phyloP scores from a whole-genome alignment of 2,888 invertebrate species.

The Patella depressa region DNA sequence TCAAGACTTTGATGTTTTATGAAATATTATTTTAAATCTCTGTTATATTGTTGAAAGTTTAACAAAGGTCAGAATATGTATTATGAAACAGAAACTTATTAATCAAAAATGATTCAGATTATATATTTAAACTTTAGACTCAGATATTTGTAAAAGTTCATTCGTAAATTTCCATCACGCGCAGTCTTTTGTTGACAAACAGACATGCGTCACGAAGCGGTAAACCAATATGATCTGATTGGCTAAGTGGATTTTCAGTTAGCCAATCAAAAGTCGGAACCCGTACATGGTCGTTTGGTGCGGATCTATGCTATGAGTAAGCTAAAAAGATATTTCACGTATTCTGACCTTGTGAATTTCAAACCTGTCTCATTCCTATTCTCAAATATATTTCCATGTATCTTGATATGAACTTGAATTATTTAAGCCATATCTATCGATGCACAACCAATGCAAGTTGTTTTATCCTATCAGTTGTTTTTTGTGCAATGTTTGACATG shows the following conservation, averaged over 20 bases:
- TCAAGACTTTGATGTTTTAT: too few relatives aligned
- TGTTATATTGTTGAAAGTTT: too few relatives aligned
- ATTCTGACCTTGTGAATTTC: neutral
- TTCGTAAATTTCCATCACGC: slow-evolving; percentile 10
- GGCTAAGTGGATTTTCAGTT: neutral
- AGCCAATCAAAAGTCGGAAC: neutral
- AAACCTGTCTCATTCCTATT: slow-evolving; percentile 10
- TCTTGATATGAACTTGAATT: neutral
- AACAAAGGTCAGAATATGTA: too few relatives aligned
- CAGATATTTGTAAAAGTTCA: too few relatives aligned
- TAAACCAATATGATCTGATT: neutral
- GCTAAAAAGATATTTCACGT: neutral
- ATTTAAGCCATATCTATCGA: neutral
- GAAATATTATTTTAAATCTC: too few relatives aligned
- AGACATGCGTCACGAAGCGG: neutral
- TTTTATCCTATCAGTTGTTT: slow-evolving; percentile 20
- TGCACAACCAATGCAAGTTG: slow-evolving; percentile 26
- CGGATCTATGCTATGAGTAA: neutral
- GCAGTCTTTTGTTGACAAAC: neutral
- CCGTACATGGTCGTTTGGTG: neutral
- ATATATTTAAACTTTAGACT: too few relatives aligned
- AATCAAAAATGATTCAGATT: too few relatives aligned
- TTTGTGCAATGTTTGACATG: slow-evolving; percentile 25
- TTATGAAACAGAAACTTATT: too few relatives aligned
- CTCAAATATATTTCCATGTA: neutral